These are phyloP conservation scores for Sipha flava DNA, from an alignment of 1,140 invertebrate species.

Conservation along the genomic window DNA sequence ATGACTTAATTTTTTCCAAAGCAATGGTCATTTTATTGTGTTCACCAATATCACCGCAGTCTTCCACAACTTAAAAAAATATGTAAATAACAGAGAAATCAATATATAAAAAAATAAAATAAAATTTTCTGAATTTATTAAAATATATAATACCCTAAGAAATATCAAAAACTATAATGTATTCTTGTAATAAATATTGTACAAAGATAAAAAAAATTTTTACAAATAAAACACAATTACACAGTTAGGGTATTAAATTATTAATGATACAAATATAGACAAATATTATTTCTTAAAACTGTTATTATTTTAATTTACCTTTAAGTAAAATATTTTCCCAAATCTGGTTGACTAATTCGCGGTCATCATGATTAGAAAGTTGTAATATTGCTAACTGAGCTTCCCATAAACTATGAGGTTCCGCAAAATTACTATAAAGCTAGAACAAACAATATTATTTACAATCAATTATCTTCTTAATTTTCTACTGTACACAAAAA, in stretches of 20 bases:
- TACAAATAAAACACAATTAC: no score
- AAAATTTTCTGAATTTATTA: no score
- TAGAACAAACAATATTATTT: constrained; percentile 42
- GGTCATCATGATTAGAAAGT: constrained; percentile 66
- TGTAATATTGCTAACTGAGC: constrained; percentile 77
- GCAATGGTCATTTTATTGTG: constrained; percentile 21
- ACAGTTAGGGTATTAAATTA: no score
- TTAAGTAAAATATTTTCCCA: constrained; percentile 67
- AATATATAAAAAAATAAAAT: neutral
- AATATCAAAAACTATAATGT: no score
- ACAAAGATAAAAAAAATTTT: no score
- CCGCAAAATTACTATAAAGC: constrained; percentile 76
- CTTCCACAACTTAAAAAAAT: neutral
- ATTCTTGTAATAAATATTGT: no score
- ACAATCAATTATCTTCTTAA: neutral
- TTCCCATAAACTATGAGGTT: constrained; percentile 71
- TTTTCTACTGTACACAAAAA: neutral
- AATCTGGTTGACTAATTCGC: constrained; percentile 63
- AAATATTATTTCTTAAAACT: no score
- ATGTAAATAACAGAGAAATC: neutral
- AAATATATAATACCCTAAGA: no score
- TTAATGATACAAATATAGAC: no score
- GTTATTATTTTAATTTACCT: no score
- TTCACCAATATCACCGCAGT: constrained; percentile 8
- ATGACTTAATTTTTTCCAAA: constrained; percentile 57